These are phyloP conservation scores for Rutpela maculata DNA, from an alignment of 2,888 invertebrate genomes.

Conservation along the genomic window DNA sequence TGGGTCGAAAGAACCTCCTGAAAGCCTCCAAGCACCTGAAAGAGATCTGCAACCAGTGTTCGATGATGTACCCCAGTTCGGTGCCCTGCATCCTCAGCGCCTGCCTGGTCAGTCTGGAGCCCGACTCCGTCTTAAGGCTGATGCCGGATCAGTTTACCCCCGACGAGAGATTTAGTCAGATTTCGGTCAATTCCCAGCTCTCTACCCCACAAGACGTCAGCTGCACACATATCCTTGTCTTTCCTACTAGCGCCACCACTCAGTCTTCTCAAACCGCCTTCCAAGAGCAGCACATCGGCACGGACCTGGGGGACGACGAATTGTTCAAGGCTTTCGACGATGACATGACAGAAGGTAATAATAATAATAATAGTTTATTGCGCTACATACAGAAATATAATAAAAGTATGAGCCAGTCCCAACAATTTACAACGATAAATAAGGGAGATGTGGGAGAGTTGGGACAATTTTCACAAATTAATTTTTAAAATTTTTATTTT, in stretches of 20 bases:
- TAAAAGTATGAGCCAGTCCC: no score
- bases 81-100: constrained; percentile 96
- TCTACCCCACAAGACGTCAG: constrained; percentile 97
- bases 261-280: constrained; percentile 87
- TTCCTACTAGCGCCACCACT: constrained; percentile 97
- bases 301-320: constrained; percentile 82
- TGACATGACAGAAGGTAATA: constrained; percentile 67
- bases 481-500: no score
- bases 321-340: constrained; percentile 78
- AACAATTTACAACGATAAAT: no score
- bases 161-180: constrained; percentile 90
- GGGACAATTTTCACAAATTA: no score
- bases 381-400: no score
- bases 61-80: constrained; percentile 86
- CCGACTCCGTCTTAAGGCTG: constrained; percentile 83
- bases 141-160: constrained; percentile 97
- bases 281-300: constrained; percentile 80
- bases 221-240: constrained; percentile 98
- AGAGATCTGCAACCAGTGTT: constrained; percentile 93
- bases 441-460: no score
- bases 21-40: constrained; percentile 91
- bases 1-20: constrained; percentile 92
- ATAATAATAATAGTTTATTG: no score
- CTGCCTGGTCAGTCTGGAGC: constrained; percentile 89
- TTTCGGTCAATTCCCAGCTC: constrained; percentile 91